Evolutionary conservation across 2,888 invertebrate genomes (phyloP), one percentile per base, ranked within the genome.

Genomic region (Germaria angustata): DNA sequence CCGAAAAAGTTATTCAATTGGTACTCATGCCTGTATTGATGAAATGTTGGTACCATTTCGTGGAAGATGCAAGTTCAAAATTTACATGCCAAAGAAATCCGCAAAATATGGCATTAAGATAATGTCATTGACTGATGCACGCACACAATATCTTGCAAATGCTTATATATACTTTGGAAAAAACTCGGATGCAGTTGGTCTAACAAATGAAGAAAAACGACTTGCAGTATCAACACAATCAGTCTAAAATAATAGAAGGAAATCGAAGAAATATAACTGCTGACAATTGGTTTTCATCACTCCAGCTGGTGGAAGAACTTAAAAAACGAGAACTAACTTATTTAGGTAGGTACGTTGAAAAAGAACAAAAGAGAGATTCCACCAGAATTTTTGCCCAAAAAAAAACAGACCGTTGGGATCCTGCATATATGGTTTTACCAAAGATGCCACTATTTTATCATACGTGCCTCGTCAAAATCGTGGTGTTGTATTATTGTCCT

Each of bases 81-180:
- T 80, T 11, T 84, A 80, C 65, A 85, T 85, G 82, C 85, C 81
- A 22, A 65, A 81, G 39, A 85, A 84, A 55, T 71, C 77, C 5
- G 82, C 84, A 73, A 85, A 84, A 73, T 85, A 84, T 76, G 83
- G 82, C n/a, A 66, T 85, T 20, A 80, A 80, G 34, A 77, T 81
- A 68, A 77, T 78, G 75, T 22, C 65, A 11, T 71, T 85, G 36
- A 81, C 81, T n/a, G 76, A 77, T 51, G 66, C 76, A 41, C 77
- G 72, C 17, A 81, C 81, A 22, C 68, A 75, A 1, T 80, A 66
- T 24, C 72, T 80, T 68, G n/a, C 59, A 32, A 73, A 80, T 73
- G 81, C 75, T 17, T 85, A 84, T 76, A 68, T 80, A 41, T 81
- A 84, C 53, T 51, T 28, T 46, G 55, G 81, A 34, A 79, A 79